A percentile compares a stretch with the other conserved stretches of the same genome.
phyloP scores from a whole-genome alignment of 2,797 vertebrate species.

The Eulemur rubriventer region DNA sequence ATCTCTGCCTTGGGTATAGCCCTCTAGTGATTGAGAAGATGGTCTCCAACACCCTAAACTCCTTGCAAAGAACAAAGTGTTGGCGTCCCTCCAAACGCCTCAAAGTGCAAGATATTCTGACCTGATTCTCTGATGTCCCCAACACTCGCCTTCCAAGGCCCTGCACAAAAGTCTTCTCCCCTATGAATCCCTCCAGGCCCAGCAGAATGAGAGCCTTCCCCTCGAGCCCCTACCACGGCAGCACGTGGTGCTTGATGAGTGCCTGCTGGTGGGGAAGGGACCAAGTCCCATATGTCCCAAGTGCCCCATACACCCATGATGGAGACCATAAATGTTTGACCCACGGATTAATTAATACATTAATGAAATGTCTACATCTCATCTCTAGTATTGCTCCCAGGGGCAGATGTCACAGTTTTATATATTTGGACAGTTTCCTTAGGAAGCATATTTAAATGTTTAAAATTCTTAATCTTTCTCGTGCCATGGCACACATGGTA shows the following conservation, averaged over 20 bases:
- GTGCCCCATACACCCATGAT: background rate
- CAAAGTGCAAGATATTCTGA: background rate
- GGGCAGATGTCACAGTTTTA: background rate
- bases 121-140: background rate
- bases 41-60: background rate
- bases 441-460: background rate
- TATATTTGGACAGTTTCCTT: background rate
- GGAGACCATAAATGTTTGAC: background rate
- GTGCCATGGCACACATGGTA: background rate
- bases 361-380: background rate
- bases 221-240: accelerated
- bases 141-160: background rate
- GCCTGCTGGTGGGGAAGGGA: background rate
- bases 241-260: accelerated
- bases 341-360: background rate
- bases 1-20: background rate
- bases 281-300: background rate
- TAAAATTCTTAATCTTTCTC: background rate
- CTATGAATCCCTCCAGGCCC: background rate
- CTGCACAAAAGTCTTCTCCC: background rate
- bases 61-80: background rate
- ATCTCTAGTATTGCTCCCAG: background rate
- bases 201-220: background rate
- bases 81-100: background rate
- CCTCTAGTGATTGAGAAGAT: background rate